Evolutionary conservation across 2,113 vertebrate genomes (phyloP).

Genomic region (Coptodon rendalli): DNA sequence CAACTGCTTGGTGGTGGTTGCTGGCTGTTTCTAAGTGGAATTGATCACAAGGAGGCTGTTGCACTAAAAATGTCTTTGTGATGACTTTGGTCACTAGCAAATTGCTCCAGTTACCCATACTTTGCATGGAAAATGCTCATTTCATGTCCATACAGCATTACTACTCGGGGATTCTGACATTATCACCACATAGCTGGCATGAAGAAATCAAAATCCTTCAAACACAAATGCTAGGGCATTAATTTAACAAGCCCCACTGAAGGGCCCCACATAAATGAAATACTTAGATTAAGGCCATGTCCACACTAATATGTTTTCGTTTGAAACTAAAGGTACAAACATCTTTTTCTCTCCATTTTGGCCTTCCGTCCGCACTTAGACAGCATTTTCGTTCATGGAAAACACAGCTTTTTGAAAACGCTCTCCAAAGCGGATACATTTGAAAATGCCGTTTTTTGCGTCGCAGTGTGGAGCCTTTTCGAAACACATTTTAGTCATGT

Average conservation of each 20-base stretch:
- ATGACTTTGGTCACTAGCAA: not conserved
- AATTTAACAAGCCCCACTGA: not conserved
- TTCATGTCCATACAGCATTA: not conserved
- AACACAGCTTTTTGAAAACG: not conserved
- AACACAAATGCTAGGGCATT: not conserved
- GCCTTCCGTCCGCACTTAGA: not conserved
- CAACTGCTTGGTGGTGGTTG: not conserved
- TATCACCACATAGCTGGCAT: not conserved
- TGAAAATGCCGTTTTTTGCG: not conserved
- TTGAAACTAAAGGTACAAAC: not conserved
- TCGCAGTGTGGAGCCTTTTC: not conserved
- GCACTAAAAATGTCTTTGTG: not conserved
- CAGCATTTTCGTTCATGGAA: not conserved
- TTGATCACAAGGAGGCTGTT: not conserved
- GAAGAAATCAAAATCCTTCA: not conserved
- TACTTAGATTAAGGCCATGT: not conserved
- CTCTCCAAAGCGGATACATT: not conserved
- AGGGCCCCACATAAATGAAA: not conserved
- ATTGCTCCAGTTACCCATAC: not conserved
- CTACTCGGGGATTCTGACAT: not conserved
- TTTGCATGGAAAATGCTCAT: not conserved
- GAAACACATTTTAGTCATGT: not conserved
- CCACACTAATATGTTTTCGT: not conserved
- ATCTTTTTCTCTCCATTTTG: not conserved
- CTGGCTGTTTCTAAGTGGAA: not conserved